phyloP scores from a whole-genome alignment of 2,888 invertebrate species.

The Lepidocyrtinus sp. region DNA sequence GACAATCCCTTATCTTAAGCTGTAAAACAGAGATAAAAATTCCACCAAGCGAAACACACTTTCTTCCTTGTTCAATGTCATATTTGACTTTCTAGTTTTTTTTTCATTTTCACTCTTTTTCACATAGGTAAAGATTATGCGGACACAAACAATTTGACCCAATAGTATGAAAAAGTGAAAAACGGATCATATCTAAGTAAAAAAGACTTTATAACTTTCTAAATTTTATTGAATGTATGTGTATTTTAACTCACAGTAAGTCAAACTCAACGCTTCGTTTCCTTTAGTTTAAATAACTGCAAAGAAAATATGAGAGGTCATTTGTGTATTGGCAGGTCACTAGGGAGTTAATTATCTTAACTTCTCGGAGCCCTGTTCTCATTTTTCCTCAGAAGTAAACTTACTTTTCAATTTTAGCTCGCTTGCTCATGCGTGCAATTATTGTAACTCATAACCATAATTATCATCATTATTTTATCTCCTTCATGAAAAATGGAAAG shows the following conservation, averaged over 20 bases:
- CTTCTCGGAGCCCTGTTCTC: not conserved
- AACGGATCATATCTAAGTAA: not conserved
- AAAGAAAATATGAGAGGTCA: no score
- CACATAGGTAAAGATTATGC: conserved; percentile 12
- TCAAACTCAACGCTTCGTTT: not conserved
- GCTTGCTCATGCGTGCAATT: no score
- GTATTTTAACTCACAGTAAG: not conserved
- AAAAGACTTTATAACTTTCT: conserved; percentile 19
- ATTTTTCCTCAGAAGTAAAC: not conserved
- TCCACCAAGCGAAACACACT: not conserved
- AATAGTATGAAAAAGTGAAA: not conserved
- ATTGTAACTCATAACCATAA: not conserved
- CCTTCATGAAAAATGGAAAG: not conserved
- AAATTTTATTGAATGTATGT: not conserved
- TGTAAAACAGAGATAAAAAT: conserved; percentile 15
- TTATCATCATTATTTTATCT: not conserved
- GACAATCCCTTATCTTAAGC: conserved; percentile 3
- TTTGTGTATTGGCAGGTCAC: conserved; percentile 28
- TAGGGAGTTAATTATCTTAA: conserved; percentile 55
- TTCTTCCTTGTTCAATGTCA: not conserved
- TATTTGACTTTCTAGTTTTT: not conserved
- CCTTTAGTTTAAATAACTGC: no score
- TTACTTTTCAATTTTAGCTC: not conserved
- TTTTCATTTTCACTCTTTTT: not conserved
- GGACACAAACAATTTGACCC: conserved; percentile 1